These are phyloP conservation scores for Cerastis rubricosa DNA, from an alignment of 2,888 invertebrate genomes.

Conservation along the genomic window DNA sequence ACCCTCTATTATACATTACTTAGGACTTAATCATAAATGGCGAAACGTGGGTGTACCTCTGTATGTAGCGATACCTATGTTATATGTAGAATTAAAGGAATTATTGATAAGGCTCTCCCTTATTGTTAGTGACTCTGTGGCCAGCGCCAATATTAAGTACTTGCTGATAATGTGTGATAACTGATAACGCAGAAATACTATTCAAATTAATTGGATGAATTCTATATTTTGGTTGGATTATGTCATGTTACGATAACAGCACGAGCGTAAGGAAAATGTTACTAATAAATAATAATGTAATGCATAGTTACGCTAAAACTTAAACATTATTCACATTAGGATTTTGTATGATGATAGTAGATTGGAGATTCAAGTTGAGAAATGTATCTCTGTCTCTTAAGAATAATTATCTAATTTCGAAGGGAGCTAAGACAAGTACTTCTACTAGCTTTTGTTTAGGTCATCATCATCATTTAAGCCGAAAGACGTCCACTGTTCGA, in stretches of 20 bases:
- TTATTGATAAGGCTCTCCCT: background rate
- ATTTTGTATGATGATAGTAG: background rate
- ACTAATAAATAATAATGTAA: conserved; percentile 19
- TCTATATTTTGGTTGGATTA: background rate
- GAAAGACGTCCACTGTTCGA: too few species aligned
- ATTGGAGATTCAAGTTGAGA: background rate
- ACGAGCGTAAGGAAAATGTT: conserved; percentile 33
- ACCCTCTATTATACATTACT: too few species aligned
- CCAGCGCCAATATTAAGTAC: background rate
- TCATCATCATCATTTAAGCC: too few species aligned
- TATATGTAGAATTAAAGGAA: background rate
- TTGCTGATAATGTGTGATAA: background rate
- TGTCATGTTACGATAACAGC: conserved; percentile 15
- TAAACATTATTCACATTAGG: background rate
- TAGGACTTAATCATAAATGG: background rate
- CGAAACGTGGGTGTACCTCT: background rate
- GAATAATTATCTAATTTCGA: background rate
- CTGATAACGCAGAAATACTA: conserved; percentile 1
- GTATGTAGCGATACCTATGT: background rate
- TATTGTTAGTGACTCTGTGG: background rate
- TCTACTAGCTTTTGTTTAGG: background rate
- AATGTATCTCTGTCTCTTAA: too few species aligned
- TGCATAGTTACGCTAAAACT: conserved; percentile 20
- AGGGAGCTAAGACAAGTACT: background rate
- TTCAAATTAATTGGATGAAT: conserved; percentile 15